Base-by-base conservation (phyloP, 2,888 invertebrate genomes). In the Athetis lepigone region DNA sequence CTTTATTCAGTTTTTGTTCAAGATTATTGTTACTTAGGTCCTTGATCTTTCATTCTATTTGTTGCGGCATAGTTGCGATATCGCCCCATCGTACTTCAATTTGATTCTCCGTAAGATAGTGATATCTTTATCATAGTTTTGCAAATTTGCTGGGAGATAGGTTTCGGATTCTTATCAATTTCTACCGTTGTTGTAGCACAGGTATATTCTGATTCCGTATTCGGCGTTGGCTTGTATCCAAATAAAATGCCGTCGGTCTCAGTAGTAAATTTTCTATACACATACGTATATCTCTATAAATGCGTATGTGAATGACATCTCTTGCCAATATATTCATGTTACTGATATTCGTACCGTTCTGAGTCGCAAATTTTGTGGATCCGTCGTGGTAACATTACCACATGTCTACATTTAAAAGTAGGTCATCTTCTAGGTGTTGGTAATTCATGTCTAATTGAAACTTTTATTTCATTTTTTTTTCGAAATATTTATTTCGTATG, bases 141-240 rank as follows among this genome's bases (percentile, higher is more conserved):
- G 37, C 18, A 58, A 58, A 73, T 67, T 54, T 50, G 18, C 21
- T 43, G 11, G 23, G 21, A 58, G 36, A 43, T 50, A 47, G 37
- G 42, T 47, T 40, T 57, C 36, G 23, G 43, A 52, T 52, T 33
- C 29, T 51, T 80, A 69, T 68, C 69, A 47, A 45, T 33, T 45
- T 64, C 50, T 49, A 25, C 56, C 25, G 58, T 77, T 59, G 19
- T 58, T 55, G 64, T 40, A 23, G 16, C 6, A 49, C 50, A 66
- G 68, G 63, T 71, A 61, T 70, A 61, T 72, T 45, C 42, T 47
- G 43, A 55, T 59, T 52, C 27, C n/a, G 21, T 56, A 54, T 74
- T 73, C 64, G 56, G 50, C 77, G 70, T 80, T 85, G 77, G 77
- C 64, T 71, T 33, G 72, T 46, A 58, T 84, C 88, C 85, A 85